phyloP scores from a whole-genome alignment of 1,140 invertebrate genomes.

The Neoseiulus cucumeris region DNA sequence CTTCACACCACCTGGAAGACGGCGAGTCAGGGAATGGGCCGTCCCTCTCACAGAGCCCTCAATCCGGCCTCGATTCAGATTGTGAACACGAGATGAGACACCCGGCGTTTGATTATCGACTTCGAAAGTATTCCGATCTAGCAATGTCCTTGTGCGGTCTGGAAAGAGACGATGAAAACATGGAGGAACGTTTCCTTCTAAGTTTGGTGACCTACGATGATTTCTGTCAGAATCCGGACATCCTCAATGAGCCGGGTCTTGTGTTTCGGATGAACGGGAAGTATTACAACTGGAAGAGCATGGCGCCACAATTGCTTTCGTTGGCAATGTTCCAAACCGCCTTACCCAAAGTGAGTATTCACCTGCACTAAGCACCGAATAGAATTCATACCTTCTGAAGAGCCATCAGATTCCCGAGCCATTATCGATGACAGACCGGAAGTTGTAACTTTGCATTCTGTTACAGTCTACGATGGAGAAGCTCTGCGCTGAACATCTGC shows the following conservation, averaged over 20 bases:
- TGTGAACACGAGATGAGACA: constrained; percentile 58
- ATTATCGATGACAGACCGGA: too few species aligned
- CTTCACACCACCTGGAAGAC: constrained; percentile 40
- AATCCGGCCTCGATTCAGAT: constrained; percentile 52
- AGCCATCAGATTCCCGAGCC: not conserved
- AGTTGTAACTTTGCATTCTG: constrained; percentile 13
- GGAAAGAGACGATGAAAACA: constrained; percentile 22
- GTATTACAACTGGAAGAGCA: constrained; percentile 61
- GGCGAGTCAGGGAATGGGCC: constrained; percentile 82
- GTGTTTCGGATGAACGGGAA: constrained; percentile 68
- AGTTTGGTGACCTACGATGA: constrained; percentile 58
- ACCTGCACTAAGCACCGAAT: too few species aligned
- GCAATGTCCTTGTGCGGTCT: constrained; percentile 56
- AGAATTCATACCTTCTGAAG: too few species aligned
- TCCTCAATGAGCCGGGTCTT: constrained; percentile 61
- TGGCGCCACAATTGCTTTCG: constrained; percentile 64
- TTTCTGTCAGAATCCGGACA: constrained; percentile 49
- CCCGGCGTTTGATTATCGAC: constrained; percentile 30
- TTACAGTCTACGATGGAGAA: constrained; percentile 26
- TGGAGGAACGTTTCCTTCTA: constrained; percentile 45
- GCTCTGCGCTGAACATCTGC: constrained; percentile 31
- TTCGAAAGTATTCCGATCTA: constrained; percentile 30
- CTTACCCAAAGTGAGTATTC: constrained; percentile 36
- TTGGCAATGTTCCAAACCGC: constrained; percentile 58
- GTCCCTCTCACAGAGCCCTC: constrained; percentile 76